A percentile compares a stretch with the other conserved stretches of the same genome.
These are phyloP conservation scores for Setipinna tenuifilis DNA, from an alignment of 2,797 vertebrate species.

Conservation along the genomic window DNA sequence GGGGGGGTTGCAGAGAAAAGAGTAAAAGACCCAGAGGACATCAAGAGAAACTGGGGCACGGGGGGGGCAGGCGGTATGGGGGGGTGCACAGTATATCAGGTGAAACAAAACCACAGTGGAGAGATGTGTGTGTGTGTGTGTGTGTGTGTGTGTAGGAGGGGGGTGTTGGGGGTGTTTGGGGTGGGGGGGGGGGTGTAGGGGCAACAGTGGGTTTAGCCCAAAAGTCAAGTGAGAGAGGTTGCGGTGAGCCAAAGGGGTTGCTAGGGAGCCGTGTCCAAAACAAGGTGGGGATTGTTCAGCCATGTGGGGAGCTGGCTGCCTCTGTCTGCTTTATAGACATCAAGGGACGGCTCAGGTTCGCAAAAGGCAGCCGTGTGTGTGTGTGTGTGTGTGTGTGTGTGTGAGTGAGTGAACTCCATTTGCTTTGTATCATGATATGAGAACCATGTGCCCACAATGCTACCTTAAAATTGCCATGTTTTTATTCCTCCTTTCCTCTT, in stretches of 20 bases:
- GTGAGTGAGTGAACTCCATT: background rate
- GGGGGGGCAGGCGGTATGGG: too few species aligned
- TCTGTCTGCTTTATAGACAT: background rate
- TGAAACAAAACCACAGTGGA: too few species aligned
- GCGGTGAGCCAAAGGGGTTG: background rate
- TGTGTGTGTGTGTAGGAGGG: background rate
- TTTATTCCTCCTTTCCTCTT: background rate
- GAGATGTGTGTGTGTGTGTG: too few species aligned
- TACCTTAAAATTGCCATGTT: background rate
- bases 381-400: background rate
- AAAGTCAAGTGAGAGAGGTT: background rate
- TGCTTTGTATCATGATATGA: background rate
- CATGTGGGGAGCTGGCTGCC: background rate
- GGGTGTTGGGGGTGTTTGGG: background rate
- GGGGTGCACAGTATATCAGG: too few species aligned
- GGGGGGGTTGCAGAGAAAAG: too few species aligned
- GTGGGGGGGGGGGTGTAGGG: background rate
- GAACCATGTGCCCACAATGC: background rate
- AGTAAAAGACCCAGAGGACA: too few species aligned
- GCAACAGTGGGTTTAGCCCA: background rate
- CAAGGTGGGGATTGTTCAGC: background rate
- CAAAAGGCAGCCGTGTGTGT: background rate
- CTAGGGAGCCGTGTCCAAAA: slow-evolving; percentile 2
- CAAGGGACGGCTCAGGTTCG: slow-evolving; percentile 20
- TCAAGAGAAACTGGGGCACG: too few species aligned